Conservation (phyloP, 1,140 invertebrate genomes). For the Brachionus koreanus region DNA sequence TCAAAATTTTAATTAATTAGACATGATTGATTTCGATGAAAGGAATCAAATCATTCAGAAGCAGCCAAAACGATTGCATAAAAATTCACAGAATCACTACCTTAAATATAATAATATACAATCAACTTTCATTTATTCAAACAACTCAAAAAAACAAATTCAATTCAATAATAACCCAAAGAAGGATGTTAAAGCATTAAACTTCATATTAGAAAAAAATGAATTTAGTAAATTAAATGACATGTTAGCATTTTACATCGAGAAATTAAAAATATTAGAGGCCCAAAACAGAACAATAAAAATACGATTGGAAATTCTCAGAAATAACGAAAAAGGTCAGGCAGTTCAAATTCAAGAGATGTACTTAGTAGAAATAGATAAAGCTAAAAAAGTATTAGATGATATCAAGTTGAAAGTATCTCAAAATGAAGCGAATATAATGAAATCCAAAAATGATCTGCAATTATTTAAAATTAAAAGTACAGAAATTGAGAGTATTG, state of each 20-base stretch:
- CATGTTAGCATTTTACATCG: slow-evolving; percentile 61
- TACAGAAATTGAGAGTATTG: background rate
- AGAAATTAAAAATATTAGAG: slow-evolving; percentile 61
- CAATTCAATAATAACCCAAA: background rate
- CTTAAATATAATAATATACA: background rate
- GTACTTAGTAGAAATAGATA: background rate
- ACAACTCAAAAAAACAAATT: background rate
- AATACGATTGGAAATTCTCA: slow-evolving; percentile 57
- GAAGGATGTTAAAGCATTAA: background rate
- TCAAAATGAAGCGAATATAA: background rate
- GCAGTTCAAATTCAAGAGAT: background rate
- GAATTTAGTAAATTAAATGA: slow-evolving; percentile 61
- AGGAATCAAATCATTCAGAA: no score
- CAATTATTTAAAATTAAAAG: background rate
- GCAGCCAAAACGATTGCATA: no score
- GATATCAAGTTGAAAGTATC: background rate
- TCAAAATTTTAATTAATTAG: no score
- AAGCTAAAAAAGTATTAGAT: slow-evolving; percentile 25
- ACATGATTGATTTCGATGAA: no score
- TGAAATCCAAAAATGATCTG: background rate
- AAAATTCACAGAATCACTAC: no score
- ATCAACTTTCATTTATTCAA: background rate
- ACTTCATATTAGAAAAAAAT: slow-evolving; percentile 56
- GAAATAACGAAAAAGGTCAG: slow-evolving; percentile 51
- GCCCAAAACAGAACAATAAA: slow-evolving; percentile 61